Evolutionary conservation across 2,888 invertebrate genomes (phyloP), one percentile per base, ranked within the genome.

Genomic region (Ichneumoninae sp.): DNA sequence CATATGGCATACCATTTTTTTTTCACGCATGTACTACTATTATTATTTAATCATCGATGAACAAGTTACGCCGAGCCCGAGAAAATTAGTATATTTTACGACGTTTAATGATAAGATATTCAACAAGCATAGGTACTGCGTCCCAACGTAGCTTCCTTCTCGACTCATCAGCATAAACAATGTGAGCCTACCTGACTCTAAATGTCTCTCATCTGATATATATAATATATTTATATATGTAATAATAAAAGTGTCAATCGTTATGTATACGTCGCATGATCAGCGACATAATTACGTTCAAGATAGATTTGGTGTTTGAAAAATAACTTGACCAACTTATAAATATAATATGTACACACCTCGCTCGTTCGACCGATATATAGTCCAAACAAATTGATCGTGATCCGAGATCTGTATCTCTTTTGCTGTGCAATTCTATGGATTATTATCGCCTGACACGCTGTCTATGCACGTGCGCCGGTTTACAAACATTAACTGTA

Each of bases 341-440:
- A 33, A n/a, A 63, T 63, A 26, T 63, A 63, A 30, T 63, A 63
- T 84, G 52, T 84, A 84, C 84, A 84, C 78, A 44, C 76, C 69
- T 74, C 71, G 44, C 54, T 57, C 66, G 44, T 63, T 40, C 78
- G 63, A 60, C 65, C 76, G 71, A 50, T 47, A 70, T 26, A 75
- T 44, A 76, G 44, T 81, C 54, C 73, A 68, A 77, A 83, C 69
- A 74, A 47, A 19, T 70, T 60, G 52, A 75, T 75, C 75, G 76
- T 44, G 63, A 70, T 30, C 26, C 69, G 70, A 70, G 70, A n/a
- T 63, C 63, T 6, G 33, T 63, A 5, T 63, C 16, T n/a, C 71
- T 68, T 77, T 66, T 26, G 33, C 13, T 71, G 60, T 33, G 52
- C 30, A 70, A 70, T 30, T 47, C 66, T n/a, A 26, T 40, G 47